phyloP scores from a whole-genome alignment of 1,140 invertebrate genomes.

The Plutomurus gul region DNA sequence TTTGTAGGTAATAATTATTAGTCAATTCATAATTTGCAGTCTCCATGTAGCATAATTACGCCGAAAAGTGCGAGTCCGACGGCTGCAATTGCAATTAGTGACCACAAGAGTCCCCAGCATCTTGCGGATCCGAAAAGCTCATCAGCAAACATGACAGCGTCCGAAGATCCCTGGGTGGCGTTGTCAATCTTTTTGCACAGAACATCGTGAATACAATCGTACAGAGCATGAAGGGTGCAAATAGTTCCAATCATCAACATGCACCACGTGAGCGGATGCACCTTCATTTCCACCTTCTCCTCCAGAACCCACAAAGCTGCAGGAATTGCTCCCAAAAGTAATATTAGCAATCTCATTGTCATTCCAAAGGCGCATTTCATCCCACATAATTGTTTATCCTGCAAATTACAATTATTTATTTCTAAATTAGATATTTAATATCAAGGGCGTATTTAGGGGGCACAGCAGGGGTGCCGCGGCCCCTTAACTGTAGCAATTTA shows the following conservation, averaged over 20 bases:
- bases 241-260: constrained; percentile 45
- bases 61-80: constrained; percentile 30
- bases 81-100: constrained; percentile 24
- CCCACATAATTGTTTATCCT: constrained; percentile 36
- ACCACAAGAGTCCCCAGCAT: constrained; percentile 47
- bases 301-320: constrained; percentile 41
- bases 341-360: constrained; percentile 30
- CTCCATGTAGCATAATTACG: constrained; percentile 36
- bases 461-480: too few relatives aligned
- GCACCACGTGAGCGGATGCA: constrained; percentile 38
- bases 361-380: constrained; percentile 42
- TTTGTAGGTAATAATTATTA: too few relatives aligned
- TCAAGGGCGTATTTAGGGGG: too few relatives aligned
- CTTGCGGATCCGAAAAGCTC: constrained; percentile 42
- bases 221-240: constrained; percentile 46
- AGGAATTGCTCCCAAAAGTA: constrained; percentile 34
- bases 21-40: constrained; percentile 24
- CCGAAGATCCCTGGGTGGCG: constrained; percentile 34
- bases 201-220: constrained; percentile 48
- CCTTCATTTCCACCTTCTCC: constrained; percentile 39
- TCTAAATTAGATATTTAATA: too few relatives aligned
- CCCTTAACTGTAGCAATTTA: too few relatives aligned
- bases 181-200: constrained; percentile 41
- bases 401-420: too few relatives aligned
- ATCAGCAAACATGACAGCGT: constrained; percentile 49